These are phyloP conservation scores for Bicyclus anynana DNA, from an alignment of 1,140 invertebrate species.

Conservation along the genomic window DNA sequence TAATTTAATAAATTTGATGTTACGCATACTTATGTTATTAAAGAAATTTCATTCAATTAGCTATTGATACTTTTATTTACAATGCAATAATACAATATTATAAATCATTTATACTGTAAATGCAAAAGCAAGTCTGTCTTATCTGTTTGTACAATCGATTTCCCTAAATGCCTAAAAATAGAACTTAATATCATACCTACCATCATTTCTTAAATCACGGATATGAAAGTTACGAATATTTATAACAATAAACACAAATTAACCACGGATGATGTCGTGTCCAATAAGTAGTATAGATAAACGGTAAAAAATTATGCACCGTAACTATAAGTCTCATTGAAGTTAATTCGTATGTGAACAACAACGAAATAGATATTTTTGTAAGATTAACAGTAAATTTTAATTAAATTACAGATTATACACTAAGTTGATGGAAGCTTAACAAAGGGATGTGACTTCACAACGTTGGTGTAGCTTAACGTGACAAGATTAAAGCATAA, in stretches of 20 bases:
- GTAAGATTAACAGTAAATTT: conserved; percentile 22
- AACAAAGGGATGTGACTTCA: conserved; percentile 13
- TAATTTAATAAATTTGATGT: not conserved
- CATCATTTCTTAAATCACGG: too few relatives aligned
- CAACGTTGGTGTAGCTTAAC: conserved; percentile 28
- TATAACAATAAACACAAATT: too few relatives aligned
- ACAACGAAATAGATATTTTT: not conserved
- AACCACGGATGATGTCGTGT: too few relatives aligned
- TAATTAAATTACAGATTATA: conserved; percentile 25
- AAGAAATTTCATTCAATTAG: not conserved
- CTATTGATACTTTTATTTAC: not conserved
- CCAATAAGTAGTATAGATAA: too few relatives aligned
- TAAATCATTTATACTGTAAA: too few relatives aligned
- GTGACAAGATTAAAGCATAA: conserved; percentile 18
- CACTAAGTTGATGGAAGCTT: not conserved
- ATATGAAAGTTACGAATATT: too few relatives aligned
- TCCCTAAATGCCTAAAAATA: too few relatives aligned
- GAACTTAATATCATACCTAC: too few relatives aligned
- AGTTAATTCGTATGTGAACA: not conserved
- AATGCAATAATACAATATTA: too few relatives aligned
- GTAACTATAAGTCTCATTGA: not conserved
- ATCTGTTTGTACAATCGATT: too few relatives aligned
- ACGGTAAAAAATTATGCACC: not conserved
- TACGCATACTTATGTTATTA: not conserved
- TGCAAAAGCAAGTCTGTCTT: too few relatives aligned